Evolutionary conservation across 2,888 invertebrate genomes (phyloP).

Genomic region (Hyles lineata): DNA sequence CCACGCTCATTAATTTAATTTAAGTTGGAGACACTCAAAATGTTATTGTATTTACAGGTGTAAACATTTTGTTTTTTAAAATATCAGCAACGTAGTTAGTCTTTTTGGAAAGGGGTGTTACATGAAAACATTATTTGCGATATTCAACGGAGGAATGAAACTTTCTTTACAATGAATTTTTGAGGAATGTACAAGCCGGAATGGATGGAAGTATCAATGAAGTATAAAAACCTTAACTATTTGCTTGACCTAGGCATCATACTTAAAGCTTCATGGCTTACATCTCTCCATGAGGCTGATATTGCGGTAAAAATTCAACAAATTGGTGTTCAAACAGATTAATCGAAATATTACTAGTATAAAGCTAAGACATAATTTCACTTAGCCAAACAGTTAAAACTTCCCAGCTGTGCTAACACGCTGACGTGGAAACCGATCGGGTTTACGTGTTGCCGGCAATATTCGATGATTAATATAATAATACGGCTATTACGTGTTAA

Average conservation of each 20-base stretch:
- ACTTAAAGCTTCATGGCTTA: too few relatives aligned
- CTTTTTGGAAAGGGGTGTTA: too few relatives aligned
- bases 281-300: too few relatives aligned
- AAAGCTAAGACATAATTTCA: background rate
- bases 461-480: constrained; percentile 18
- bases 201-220: too few relatives aligned
- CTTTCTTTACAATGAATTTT: too few relatives aligned
- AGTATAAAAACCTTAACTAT: too few relatives aligned
- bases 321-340: background rate
- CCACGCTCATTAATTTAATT: background rate
- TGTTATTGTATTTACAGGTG: background rate
- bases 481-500: constrained; percentile 28
- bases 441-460: constrained; percentile 12
- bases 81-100: background rate
- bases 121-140: too few relatives aligned
- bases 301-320: too few relatives aligned
- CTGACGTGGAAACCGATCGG: background rate
- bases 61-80: background rate
- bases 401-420: constrained; percentile 1
- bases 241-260: too few relatives aligned
- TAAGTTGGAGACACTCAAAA: background rate
- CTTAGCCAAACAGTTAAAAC: background rate
- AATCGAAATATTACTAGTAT: background rate
- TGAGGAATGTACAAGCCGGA: too few relatives aligned
- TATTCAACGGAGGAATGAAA: too few relatives aligned